phyloP scores from a whole-genome alignment of 1,140 invertebrate species.

The Apolygus lucorum region DNA sequence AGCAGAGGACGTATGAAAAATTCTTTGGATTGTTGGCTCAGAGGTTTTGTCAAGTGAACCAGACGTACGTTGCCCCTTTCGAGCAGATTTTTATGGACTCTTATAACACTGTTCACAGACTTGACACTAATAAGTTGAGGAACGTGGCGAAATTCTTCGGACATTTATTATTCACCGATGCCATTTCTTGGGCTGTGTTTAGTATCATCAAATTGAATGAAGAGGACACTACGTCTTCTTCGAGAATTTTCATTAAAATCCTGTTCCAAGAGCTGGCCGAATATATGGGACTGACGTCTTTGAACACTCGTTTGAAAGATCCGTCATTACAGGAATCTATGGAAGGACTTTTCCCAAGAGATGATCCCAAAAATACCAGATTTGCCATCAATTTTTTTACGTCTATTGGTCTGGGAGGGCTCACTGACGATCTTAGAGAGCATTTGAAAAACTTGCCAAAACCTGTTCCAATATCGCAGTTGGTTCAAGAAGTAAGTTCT shows the following conservation, averaged over 20 bases:
- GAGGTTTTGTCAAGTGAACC: conserved; percentile 86
- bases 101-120: conserved; percentile 84
- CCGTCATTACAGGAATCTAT: conserved; percentile 75
- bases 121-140: conserved; percentile 94
- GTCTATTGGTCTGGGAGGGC: conserved; percentile 90
- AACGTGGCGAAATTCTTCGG: conserved; percentile 98
- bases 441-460: conserved; percentile 80
- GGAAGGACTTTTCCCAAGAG: conserved; percentile 86
- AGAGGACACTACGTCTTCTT: conserved; percentile 94
- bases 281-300: conserved; percentile 86
- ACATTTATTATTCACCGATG: conserved; percentile 92
- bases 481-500: conserved; percentile 29
- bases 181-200: conserved; percentile 88
- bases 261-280: conserved; percentile 94
- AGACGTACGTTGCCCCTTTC: conserved; percentile 84
- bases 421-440: conserved; percentile 89
- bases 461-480: conserved; percentile 35
- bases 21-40: conserved; percentile 91
- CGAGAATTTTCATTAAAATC: conserved; percentile 96
- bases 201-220: conserved; percentile 86
- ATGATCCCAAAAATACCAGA: conserved; percentile 91
- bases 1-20: conserved; percentile 97
- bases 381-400: conserved; percentile 99
- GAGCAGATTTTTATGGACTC: conserved; percentile 93
- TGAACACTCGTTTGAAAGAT: conserved; percentile 85